A percentile compares a stretch with the other conserved stretches of the same genome.
These are phyloP conservation scores for Brenthis ino DNA, from an alignment of 2,888 invertebrate species.

Conservation along the genomic window DNA sequence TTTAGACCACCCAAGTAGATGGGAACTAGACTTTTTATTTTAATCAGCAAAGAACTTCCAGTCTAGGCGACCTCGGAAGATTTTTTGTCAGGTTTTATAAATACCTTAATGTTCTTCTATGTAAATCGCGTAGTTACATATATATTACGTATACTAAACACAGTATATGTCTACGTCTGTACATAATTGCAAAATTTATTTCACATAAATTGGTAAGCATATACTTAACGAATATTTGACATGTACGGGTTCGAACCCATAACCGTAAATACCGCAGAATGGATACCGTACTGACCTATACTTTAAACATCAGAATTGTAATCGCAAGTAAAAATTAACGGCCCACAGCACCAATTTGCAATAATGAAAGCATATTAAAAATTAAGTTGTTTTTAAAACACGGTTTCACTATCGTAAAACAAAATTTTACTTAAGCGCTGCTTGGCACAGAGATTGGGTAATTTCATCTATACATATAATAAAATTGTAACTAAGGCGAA, in stretches of 20 bases:
- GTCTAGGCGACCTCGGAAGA: not conserved
- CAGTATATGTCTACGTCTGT: too few species aligned
- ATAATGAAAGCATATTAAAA: constrained; percentile 5
- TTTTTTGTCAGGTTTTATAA: constrained; percentile 15
- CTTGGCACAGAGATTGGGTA: constrained; percentile 15
- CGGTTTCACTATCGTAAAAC: constrained; percentile 18
- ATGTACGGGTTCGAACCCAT: too few species aligned
- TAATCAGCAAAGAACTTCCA: constrained; percentile 15
- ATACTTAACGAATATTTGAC: too few species aligned
- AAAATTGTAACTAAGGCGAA: too few species aligned
- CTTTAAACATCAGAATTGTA: too few species aligned
- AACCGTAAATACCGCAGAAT: too few species aligned
- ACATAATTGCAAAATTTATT: too few species aligned
- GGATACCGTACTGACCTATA: too few species aligned
- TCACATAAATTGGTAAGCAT: too few species aligned
- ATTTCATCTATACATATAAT: not conserved
- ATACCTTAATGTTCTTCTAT: constrained; percentile 4
- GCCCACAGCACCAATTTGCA: too few species aligned
- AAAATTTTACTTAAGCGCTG: constrained; percentile 16
- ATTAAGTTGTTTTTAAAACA: constrained; percentile 16
- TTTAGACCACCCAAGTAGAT: constrained; percentile 9
- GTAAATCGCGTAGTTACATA: constrained; percentile 3
- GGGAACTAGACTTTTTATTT: constrained; percentile 11
- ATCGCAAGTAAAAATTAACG: too few species aligned
- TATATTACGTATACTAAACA: not conserved